Base-by-base conservation (phyloP, 2,113 vertebrate species). In the Atrichornis clamosus region DNA sequence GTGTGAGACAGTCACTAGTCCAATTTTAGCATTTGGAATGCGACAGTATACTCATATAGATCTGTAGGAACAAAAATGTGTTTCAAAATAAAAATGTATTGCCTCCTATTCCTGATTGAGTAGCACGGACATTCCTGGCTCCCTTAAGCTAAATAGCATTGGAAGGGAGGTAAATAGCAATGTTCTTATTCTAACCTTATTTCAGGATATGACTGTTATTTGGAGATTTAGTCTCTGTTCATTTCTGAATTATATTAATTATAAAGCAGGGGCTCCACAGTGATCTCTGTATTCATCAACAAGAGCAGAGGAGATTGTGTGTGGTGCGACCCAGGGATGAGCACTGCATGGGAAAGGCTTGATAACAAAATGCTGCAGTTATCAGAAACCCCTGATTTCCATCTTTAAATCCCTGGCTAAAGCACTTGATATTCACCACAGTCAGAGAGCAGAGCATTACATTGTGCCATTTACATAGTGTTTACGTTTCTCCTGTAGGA, bases 291-390 rank as follows among this genome's bases (percentile, higher is more conserved):
- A 47, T 63, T 79, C n/a, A 33, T 39, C 33, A 75, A 37, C 26
- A 64, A 27, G 19, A 69, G 50, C 20, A 26, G 39, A 86, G 13
- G 32, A 91, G 24, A 30, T 16, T 59, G 6, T 10, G 1, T 8
- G 16, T 1, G 0, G 0, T 10, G 27, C 0, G 1, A 53, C 28
- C 68, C 19, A 11, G 27, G 32, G 21, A 23, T 53, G 32, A 69
- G 41, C 9, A 16, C 35, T 58, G 10, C 2, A 2, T 8, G 23
- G 63, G 28, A 49, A 84, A 7, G 17, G 12, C 53, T 53, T 56
- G 33, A 32, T 41, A 64, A 41, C 49, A 78, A 89, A 79, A 82
- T 28, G 11, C 5, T 16, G 11, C 10, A 1, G 1, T 76, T 68
- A 42, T 17, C 70, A 64, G 79, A 73, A 84, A 27, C 4, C 13